Conservation (phyloP, 2,797 vertebrate genomes). For the Aplochiton taeniatus region DNA sequence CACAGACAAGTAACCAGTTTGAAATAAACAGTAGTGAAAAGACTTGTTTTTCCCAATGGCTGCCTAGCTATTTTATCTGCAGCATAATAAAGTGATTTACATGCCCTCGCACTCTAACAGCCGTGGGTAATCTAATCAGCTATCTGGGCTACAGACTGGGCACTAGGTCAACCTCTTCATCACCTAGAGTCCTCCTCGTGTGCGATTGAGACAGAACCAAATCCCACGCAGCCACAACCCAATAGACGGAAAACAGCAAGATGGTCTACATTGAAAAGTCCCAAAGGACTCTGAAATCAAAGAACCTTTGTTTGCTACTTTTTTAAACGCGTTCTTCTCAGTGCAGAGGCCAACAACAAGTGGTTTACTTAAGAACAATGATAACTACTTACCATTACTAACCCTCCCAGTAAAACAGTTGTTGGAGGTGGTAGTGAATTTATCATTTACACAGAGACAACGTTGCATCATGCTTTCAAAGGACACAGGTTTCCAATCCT, state of each 20-base stretch:
- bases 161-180: not conserved
- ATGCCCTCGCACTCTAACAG: not conserved
- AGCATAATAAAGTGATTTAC: not conserved
- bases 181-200: not conserved
- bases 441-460: too few species aligned
- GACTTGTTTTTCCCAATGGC: too few species aligned
- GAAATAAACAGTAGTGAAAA: too few species aligned
- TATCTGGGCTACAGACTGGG: not conserved
- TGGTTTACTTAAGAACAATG: too few species aligned
- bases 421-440: too few species aligned
- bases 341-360: too few species aligned
- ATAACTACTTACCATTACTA: too few species aligned
- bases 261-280: not conserved
- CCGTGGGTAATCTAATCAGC: too few species aligned
- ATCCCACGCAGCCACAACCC: conserved; percentile 1
- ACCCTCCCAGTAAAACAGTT: too few species aligned
- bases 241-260: not conserved
- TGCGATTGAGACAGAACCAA: not conserved
- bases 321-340: too few species aligned
- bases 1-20: too few species aligned
- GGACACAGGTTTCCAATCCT: not conserved
- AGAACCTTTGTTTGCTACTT: too few species aligned
- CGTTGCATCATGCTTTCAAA: not conserved
- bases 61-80: not conserved
- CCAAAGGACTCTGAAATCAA: not conserved